Conservation (phyloP, 2,888 invertebrate genomes). For the Alloplasta piceator region DNA sequence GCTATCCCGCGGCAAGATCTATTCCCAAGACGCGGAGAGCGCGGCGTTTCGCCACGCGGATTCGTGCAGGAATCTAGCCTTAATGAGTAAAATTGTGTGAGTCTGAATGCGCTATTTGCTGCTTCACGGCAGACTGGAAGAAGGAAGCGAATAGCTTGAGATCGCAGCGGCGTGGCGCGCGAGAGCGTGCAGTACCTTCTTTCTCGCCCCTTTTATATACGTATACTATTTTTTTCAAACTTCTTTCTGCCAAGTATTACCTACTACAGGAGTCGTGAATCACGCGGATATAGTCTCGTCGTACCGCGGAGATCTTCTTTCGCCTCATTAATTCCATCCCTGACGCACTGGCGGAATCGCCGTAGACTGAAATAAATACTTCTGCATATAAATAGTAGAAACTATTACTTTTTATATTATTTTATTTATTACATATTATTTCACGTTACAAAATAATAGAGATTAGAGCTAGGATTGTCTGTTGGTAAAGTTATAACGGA, state of each 20-base stretch:
- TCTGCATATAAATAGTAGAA: no score
- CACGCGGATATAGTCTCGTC: constrained; percentile 11
- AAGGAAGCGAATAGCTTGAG: constrained; percentile 28
- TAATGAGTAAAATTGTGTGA: constrained; percentile 81
- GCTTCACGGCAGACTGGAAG: constrained; percentile 32
- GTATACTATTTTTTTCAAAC: no score
- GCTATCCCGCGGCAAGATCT: constrained; percentile 79
- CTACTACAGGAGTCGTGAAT: no score
- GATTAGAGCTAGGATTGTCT: no score
- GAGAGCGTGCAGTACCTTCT: constrained; percentile 48
- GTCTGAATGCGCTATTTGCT: constrained; percentile 33
- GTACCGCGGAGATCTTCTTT: constrained; percentile 36
- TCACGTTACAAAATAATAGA: no score
- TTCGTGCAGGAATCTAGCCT: constrained; percentile 82
- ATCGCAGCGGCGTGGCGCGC: constrained; percentile 14
- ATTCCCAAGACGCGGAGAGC: constrained; percentile 69
- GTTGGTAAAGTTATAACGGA: no score
- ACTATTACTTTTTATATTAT: no score
- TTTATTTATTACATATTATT: no score
- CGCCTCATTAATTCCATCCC: constrained; percentile 42
- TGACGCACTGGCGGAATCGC: no score
- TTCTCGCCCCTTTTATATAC: constrained; percentile 1
- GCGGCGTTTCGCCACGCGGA: constrained; percentile 65
- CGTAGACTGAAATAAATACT: no score
- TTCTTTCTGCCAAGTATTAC: no score